Base-by-base conservation (phyloP, 2,113 vertebrate genomes). In the Callithrix jacchus region DNA sequence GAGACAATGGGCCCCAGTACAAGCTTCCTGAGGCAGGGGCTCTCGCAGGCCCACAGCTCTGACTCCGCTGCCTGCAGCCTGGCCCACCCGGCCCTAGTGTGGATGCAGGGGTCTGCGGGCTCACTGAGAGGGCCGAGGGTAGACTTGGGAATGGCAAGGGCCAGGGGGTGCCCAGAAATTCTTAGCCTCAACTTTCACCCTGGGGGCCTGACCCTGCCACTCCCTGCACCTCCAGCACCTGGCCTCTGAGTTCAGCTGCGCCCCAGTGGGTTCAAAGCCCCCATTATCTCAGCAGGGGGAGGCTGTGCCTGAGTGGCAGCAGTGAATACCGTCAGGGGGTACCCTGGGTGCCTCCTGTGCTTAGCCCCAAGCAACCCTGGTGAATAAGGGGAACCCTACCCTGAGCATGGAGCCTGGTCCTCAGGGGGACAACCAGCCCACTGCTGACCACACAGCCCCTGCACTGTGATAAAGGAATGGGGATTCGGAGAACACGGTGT, bases 351-450 rank as follows among this genome's bases (percentile, higher is more conserved):
- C 66, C 30, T 35, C 66, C 7, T 0, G 14, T 68, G 30, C 32
- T 8, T 32, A 68, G 32, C 66, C 32, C 66, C 66, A 35, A 68
- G 66, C 66, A 68, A 7, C 61, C 27, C 27, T 12, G 0, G 61
- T 30, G 61, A 64, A 2, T 27, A 64, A 64, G 12, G 61, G 27
- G 2, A 32, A n/a, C 32, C 16, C 66, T 1, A 35, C 30, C 66
- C 16, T n/a, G 66, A 35, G 66, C 66, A 68, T 27, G 6, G 66
- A 68, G 13, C 32, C 32, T 0, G 16, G 7, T 16, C 32, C 32
- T 6, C 2, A 0, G 5, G 27, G 27, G 27, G 12, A 64, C 27
- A 2, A 27, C 27, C 61, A 30, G 27, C 12, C 12, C 27, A 64
- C 11, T 1, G 2, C 61, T 13, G 61, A 64, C 27, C 12, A 1